Conservation (phyloP, 1,140 invertebrate genomes). For the Hyles euphorbiae region DNA sequence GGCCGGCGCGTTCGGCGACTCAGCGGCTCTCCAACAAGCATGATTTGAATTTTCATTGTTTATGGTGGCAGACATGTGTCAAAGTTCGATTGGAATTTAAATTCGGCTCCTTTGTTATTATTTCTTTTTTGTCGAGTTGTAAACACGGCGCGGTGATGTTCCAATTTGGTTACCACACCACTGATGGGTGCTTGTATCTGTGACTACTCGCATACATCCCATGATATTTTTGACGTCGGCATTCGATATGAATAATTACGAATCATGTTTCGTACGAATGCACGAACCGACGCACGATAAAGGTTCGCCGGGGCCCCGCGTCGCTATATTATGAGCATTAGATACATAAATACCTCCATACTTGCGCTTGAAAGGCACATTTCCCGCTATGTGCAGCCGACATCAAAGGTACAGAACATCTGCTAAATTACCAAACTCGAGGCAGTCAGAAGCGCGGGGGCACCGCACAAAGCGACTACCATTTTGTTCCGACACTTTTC, state of each 20-base stretch:
- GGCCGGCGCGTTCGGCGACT: constrained; percentile 21
- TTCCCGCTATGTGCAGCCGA: constrained; percentile 19
- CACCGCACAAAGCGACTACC: constrained; percentile 63
- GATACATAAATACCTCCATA: constrained; percentile 2
- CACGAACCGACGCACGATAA: constrained; percentile 18
- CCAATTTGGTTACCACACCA: constrained; percentile 64
- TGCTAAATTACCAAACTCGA: constrained; percentile 67
- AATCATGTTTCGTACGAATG: constrained; percentile 48
- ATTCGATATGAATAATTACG: constrained; percentile 67
- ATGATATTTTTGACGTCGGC: constrained; percentile 67
- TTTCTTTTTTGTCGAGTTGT: constrained; percentile 69
- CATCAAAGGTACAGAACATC: constrained; percentile 63
- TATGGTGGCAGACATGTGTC: constrained; percentile 75
- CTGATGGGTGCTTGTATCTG: constrained; percentile 62
- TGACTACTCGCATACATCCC: constrained; percentile 53
- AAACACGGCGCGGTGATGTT: constrained; percentile 71
- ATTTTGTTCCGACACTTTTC: constrained; percentile 75
- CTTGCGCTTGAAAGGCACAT: constrained; percentile 35
- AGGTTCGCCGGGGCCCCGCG: constrained; percentile 14
- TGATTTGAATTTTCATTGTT: constrained; percentile 75
- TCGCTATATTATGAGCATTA: constrained; percentile 1
- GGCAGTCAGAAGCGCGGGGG: constrained; percentile 47
- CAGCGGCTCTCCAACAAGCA: constrained; percentile 32
- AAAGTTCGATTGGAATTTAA: constrained; percentile 75
- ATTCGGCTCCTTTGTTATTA: constrained; percentile 73